Percentiles rank a stretch among this genome's conserved stretches.
These are phyloP conservation scores for Talpa occidentalis DNA, from an alignment of 2,113 vertebrate species.

Conservation along the genomic window DNA sequence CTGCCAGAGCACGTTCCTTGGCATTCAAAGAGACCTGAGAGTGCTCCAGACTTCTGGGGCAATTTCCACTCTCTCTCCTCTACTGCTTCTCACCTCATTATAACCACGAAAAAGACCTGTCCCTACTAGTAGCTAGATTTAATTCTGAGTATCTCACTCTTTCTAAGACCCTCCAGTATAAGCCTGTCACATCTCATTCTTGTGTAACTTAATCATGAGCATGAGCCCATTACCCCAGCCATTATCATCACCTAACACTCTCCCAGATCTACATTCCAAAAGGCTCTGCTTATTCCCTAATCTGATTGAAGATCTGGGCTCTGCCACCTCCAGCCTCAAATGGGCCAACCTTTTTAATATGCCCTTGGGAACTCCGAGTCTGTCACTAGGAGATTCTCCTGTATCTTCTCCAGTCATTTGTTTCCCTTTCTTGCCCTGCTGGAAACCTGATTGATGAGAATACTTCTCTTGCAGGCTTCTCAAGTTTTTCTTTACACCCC, in stretches of 20 bases:
- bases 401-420: background rate
- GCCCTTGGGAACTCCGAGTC: background rate
- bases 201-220: background rate
- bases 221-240: background rate
- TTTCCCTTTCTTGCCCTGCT: background rate
- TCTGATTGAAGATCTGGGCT: background rate
- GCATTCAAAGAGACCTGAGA: background rate
- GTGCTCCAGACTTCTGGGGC: accelerated
- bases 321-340: background rate
- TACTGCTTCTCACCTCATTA: background rate
- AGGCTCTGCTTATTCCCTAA: background rate
- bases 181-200: background rate
- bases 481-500: background rate
- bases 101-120: background rate
- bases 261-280: background rate
- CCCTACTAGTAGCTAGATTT: background rate
- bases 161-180: background rate
- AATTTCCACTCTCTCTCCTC: background rate
- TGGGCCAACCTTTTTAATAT: background rate
- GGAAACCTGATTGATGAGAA: background rate
- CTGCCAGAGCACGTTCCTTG: background rate
- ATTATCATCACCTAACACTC: background rate
- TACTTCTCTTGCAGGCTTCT: background rate
- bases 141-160: background rate
- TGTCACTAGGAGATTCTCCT: background rate